A percentile compares a stretch with the other conserved stretches of the same genome.
Conservation (phyloP, 2,113 vertebrate genomes). For the Petaurus breviceps region DNA sequence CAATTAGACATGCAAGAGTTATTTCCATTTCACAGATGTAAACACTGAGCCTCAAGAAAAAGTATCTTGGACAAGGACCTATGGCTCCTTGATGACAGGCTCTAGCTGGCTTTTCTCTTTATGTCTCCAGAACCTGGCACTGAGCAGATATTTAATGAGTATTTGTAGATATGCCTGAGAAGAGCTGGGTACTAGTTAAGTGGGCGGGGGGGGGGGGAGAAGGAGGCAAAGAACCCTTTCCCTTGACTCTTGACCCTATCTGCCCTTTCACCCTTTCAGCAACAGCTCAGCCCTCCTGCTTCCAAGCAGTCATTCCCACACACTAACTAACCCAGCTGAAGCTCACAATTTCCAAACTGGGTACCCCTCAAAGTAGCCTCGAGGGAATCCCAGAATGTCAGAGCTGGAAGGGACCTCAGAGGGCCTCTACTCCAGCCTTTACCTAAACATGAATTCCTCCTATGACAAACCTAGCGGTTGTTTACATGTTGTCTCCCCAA, state of each 20-base stretch:
- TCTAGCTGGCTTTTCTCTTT: no score
- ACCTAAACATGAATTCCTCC: background rate
- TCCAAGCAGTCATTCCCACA: background rate
- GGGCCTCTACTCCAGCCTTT: no score
- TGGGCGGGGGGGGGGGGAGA: fast-evolving
- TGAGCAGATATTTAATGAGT: background rate
- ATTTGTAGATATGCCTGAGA: no score
- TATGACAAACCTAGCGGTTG: background rate
- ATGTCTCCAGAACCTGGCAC: background rate
- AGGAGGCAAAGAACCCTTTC: background rate
- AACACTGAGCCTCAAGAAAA: background rate
- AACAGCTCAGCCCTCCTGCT: background rate
- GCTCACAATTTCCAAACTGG: background rate
- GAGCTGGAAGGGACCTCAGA: background rate
- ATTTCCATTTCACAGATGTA: background rate
- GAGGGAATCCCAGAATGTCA: background rate
- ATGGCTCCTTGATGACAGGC: background rate
- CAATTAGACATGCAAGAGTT: background rate
- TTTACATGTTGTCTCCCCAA: background rate
- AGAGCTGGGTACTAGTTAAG: no score
- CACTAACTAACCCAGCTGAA: background rate
- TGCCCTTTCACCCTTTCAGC: background rate
- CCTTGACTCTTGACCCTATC: background rate
- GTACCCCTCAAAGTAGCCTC: background rate
- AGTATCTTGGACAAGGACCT: background rate